Percentiles rank a stretch among this genome's conserved stretches.
Conservation (phyloP, 2,113 vertebrate species). For the Gavialis gangeticus region DNA sequence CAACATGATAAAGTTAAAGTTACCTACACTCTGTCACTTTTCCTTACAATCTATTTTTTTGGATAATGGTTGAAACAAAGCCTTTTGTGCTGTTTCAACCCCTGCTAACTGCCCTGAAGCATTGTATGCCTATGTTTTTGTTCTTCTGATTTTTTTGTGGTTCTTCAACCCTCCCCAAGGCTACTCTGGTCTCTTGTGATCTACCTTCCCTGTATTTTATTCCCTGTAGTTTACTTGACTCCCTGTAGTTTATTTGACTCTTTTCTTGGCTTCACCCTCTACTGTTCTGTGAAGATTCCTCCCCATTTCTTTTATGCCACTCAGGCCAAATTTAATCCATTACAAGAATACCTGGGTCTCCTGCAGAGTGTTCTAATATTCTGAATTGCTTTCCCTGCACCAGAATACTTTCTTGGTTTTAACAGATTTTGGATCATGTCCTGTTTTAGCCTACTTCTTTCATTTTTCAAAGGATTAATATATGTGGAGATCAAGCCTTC, state of each 20-base stretch:
- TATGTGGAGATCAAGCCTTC: not conserved
- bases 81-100: no score
- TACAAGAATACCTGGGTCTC: not conserved
- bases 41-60: not conserved
- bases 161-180: not conserved
- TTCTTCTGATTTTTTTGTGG: no score
- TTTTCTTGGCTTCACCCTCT: not conserved
- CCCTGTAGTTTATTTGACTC: not conserved
- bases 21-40: not conserved
- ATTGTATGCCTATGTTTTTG: no score
- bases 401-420: not conserved
- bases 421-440: not conserved
- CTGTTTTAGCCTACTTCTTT: not conserved
- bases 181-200: not conserved
- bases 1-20: not conserved
- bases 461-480: conserved; percentile 29
- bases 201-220: not conserved
- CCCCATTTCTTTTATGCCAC: not conserved
- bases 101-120: no score
- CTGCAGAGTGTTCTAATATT: not conserved
- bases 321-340: not conserved
- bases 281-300: not conserved
- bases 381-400: not conserved
- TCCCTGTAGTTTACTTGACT: not conserved
- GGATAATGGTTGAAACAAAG: no score